Conservation (phyloP, 2,888 invertebrate species). For the Tyria jacobaeae region DNA sequence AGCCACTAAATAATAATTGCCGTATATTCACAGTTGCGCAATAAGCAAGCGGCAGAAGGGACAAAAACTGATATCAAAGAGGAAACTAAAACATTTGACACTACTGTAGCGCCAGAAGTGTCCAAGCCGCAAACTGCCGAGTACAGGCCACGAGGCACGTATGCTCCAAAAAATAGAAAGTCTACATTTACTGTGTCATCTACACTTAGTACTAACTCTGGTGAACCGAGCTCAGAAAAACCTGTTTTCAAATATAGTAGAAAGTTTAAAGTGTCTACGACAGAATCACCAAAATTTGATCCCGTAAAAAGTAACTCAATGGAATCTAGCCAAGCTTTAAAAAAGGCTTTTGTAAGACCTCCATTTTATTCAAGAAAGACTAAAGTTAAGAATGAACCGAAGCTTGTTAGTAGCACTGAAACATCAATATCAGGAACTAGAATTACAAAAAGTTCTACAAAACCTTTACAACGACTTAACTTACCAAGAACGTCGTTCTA, state of each 20-base stretch:
- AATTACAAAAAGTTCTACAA: conserved; percentile 41
- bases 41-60: conserved; percentile 59
- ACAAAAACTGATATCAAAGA: conserved; percentile 52
- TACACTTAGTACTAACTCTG: conserved; percentile 45
- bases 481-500: conserved; percentile 77
- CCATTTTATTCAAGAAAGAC: conserved; percentile 69
- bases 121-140: conserved; percentile 58
- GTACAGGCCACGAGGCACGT: conserved; percentile 67
- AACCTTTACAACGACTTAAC: conserved; percentile 49
- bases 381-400: conserved; percentile 49
- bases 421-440: conserved; percentile 39
- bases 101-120: conserved; percentile 49
- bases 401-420: conserved; percentile 56
- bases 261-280: conserved; percentile 71
- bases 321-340: conserved; percentile 57
- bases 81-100: conserved; percentile 50
- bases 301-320: conserved; percentile 56
- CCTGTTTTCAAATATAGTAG: conserved; percentile 70
- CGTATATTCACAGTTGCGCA: conserved; percentile 70
- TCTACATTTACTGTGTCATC: conserved; percentile 58
- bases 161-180: conserved; percentile 67
- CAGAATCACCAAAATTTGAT: conserved; percentile 58
- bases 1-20: conserved; percentile 6
- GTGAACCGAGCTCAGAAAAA: conserved; percentile 57
- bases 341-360: conserved; percentile 66